Evolutionary conservation across 1,140 invertebrate genomes (phyloP).

Genomic region (Drosophila albomicans): DNA sequence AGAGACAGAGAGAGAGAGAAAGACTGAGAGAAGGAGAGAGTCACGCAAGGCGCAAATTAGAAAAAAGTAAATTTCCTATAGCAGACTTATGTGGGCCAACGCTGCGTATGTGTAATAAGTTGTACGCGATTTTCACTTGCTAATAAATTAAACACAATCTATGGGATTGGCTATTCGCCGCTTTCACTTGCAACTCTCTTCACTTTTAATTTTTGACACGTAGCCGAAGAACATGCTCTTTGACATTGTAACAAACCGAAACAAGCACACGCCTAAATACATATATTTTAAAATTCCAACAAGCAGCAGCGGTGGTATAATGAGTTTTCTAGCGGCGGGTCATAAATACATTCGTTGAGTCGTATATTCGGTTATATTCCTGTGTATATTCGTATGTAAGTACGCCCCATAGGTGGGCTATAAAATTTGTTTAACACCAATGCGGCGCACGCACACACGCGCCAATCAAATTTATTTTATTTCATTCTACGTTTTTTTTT

Average conservation of each 20-base stretch:
- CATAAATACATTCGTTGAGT: conserved; percentile 61
- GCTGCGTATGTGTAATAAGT: conserved; percentile 47
- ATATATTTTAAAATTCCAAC: conserved; percentile 68
- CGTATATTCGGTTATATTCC: conserved; percentile 1
- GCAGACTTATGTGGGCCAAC: conserved; percentile 39
- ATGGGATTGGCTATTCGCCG: conserved; percentile 25
- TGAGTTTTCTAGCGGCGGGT: conserved; percentile 57
- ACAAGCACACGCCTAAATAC: not conserved
- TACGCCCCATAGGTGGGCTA: conserved; percentile 49
- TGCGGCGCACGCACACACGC: conserved; percentile 49
- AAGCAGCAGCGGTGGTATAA: conserved; percentile 50
- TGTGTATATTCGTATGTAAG: not conserved
- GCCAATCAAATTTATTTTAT: conserved; percentile 73
- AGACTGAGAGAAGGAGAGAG: conserved; percentile 2
- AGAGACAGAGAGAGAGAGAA: not conserved
- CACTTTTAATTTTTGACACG: conserved; percentile 81
- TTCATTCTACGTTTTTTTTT: conserved; percentile 22
- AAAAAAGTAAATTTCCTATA: conserved; percentile 39
- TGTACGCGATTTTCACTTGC: conserved; percentile 41
- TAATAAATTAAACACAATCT: conserved; percentile 78
- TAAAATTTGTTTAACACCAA: conserved; percentile 59
- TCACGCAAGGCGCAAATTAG: conserved; percentile 79
- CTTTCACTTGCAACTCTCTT: not conserved
- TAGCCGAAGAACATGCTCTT: conserved; percentile 69
- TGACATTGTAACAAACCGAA: conserved; percentile 56